Percentiles rank a stretch among this genome's conserved stretches.
Conservation (phyloP, 2,113 vertebrate genomes). For the Nesoenas mayeri region DNA sequence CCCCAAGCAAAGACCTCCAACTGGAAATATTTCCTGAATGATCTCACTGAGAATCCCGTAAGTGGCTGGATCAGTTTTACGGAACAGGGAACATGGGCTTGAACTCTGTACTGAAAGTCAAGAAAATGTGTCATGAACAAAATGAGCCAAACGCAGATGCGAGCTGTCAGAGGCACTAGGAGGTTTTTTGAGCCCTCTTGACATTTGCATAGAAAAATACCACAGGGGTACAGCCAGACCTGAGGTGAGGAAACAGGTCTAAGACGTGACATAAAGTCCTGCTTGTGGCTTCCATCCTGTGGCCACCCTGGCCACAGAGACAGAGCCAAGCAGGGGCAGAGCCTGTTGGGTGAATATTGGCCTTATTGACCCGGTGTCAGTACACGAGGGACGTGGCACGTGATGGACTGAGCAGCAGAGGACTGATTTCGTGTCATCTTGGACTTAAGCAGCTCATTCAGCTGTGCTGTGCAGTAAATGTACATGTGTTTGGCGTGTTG, state of each 20-base stretch:
- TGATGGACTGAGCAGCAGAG: neutral
- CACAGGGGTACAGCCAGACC: neutral
- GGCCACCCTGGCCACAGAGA: neutral
- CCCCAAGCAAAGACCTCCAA: constrained; percentile 28
- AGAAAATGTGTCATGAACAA: constrained; percentile 13
- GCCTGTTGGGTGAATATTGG: neutral
- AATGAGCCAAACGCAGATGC: neutral
- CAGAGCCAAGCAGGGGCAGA: neutral
- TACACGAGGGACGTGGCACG: accelerated
- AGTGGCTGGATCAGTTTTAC: constrained; percentile 31
- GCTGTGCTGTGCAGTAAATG: neutral
- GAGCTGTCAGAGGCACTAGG: neutral
- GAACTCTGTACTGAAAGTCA: constrained; percentile 9
- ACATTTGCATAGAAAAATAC: neutral
- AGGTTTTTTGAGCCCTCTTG: neutral
- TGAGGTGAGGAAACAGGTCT: neutral
- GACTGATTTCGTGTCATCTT: neutral
- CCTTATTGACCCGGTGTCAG: neutral
- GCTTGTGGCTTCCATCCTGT: neutral
- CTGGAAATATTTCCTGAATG: constrained; percentile 36
- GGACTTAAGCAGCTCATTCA: neutral
- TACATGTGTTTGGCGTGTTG: neutral
- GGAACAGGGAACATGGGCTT: neutral
- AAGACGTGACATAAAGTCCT: neutral
- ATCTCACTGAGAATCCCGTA: constrained; percentile 52